These are phyloP conservation scores for Drosophila rubida DNA, from an alignment of 2,888 invertebrate genomes.

Conservation along the genomic window DNA sequence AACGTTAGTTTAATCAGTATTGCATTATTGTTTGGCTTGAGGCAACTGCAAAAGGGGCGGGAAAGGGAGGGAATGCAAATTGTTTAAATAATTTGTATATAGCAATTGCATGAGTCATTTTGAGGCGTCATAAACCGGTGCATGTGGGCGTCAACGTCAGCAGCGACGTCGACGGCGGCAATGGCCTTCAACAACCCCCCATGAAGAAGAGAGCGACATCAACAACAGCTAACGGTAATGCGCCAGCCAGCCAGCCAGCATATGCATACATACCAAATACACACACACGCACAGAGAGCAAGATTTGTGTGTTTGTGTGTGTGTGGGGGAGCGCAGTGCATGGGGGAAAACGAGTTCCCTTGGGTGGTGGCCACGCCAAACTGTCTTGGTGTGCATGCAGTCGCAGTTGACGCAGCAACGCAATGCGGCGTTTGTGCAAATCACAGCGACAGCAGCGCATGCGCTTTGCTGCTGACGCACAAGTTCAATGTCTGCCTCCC, in stretches of 20 bases:
- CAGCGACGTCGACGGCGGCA: constrained; percentile 38
- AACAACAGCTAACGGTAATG: constrained; percentile 59
- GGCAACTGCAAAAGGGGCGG: neutral
- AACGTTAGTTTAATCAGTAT: constrained; percentile 34
- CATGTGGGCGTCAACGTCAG: constrained; percentile 68
- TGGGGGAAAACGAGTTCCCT: constrained; percentile 72
- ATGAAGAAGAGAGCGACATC: constrained; percentile 64
- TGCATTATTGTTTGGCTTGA: neutral
- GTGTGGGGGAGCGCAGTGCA: constrained; percentile 43
- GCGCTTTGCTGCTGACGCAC: constrained; percentile 56
- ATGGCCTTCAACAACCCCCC: constrained; percentile 80
- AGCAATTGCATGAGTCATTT: constrained; percentile 70
- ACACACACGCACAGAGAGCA: neutral
- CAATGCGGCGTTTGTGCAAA: constrained; percentile 31
- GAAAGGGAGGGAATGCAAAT: constrained; percentile 1
- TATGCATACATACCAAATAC: constrained; percentile 24
- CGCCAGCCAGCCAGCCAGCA: constrained; percentile 34
- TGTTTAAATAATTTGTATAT: constrained; percentile 48
- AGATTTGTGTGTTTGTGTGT: neutral
- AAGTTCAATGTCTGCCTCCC: constrained; percentile 55
- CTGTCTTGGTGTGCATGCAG: constrained; percentile 22
- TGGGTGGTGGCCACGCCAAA: constrained; percentile 61
- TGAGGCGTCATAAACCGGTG: constrained; percentile 62
- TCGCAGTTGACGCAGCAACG: constrained; percentile 24
- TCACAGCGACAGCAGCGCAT: constrained; percentile 50